Conservation (phyloP, 2,113 vertebrate species). For the Pseudonaja textilis region DNA sequence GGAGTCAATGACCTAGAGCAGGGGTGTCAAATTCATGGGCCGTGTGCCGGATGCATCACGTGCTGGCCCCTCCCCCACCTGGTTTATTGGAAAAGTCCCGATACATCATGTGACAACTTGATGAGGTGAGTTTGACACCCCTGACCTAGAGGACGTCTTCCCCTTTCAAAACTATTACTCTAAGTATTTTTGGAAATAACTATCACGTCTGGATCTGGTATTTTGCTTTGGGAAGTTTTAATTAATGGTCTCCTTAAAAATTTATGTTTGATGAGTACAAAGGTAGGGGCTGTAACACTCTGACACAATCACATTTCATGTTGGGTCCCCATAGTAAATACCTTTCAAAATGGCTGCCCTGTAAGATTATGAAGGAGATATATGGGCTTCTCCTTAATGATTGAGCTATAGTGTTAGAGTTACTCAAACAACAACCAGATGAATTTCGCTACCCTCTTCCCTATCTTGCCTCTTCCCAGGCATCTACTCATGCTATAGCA, state of each 20-base stretch:
- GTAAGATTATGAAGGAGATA: background rate
- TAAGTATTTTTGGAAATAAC: background rate
- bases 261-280: background rate
- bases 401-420: background rate
- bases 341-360: background rate
- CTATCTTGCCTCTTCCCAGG: no score
- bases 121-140: no score
- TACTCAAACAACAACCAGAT: no score
- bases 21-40: no score
- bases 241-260: background rate
- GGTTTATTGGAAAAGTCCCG: no score
- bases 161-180: background rate
- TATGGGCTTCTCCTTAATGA: background rate
- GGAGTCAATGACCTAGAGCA: no score
- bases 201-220: background rate
- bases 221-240: background rate
- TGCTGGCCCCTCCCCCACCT: no score
- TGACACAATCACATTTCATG: background rate
- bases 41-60: no score
- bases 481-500: no score
- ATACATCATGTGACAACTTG: no score
- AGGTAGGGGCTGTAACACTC: background rate
- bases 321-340: background rate
- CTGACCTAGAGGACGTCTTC: background rate
- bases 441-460: no score